Conservation (phyloP, 1,140 invertebrate genomes). For the Aethina tumida region DNA sequence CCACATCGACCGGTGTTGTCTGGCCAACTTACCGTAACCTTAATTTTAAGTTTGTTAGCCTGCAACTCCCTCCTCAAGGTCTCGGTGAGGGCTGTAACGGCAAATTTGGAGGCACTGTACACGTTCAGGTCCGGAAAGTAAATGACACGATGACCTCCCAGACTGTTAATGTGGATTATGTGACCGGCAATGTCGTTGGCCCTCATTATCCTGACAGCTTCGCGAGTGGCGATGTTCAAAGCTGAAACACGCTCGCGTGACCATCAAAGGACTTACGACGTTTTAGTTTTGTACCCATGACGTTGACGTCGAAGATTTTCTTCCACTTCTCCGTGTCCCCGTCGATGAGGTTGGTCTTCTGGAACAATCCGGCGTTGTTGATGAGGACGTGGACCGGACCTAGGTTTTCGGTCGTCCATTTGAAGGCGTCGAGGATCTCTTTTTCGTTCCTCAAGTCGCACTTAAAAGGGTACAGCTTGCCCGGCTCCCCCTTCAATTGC, state of each 20-base stretch:
- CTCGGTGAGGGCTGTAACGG: slow-evolving; percentile 11
- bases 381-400: slow-evolving; percentile 59
- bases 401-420: slow-evolving; percentile 40
- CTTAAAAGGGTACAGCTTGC: slow-evolving; percentile 6
- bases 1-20: neutral
- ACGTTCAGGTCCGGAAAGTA: slow-evolving; percentile 24
- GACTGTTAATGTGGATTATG: slow-evolving; percentile 50
- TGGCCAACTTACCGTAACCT: slow-evolving; percentile 12
- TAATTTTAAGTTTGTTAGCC: slow-evolving; percentile 9
- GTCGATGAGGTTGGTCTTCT: neutral
- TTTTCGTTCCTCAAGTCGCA: slow-evolving; percentile 3
- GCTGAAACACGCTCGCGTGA: no score
- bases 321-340: slow-evolving; percentile 6
- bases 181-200: slow-evolving; percentile 50
- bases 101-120: slow-evolving; percentile 10
- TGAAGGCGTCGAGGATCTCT: slow-evolving; percentile 1
- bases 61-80: slow-evolving; percentile 6
- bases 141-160: slow-evolving; percentile 35
- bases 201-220: slow-evolving; percentile 46
- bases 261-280: no score
- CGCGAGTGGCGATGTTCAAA: slow-evolving; percentile 3
- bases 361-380: slow-evolving; percentile 50
- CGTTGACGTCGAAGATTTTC: no score
- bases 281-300: no score
- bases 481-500: neutral